phyloP scores from a whole-genome alignment of 2,113 vertebrate genomes.

The Caretta caretta region DNA sequence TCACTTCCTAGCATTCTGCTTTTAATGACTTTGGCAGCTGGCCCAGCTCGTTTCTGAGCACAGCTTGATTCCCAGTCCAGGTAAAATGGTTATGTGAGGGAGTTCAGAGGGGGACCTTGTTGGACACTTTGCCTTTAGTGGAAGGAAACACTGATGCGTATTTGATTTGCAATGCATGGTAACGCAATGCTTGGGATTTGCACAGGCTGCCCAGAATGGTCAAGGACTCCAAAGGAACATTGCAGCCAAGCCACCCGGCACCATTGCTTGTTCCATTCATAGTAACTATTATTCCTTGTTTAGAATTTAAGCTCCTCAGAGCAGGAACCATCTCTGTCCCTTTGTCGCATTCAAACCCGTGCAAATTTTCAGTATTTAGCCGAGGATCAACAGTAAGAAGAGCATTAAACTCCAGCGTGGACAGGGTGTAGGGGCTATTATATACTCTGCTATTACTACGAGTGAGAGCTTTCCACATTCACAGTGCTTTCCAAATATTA shows the following conservation, averaged over 20 bases:
- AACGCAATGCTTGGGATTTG: background rate
- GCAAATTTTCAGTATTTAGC: background rate
- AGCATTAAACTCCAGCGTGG: fast-evolving
- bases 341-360: background rate
- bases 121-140: background rate
- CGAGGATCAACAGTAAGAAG: background rate
- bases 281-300: background rate
- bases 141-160: too few species aligned
- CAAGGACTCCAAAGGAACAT: fast-evolving
- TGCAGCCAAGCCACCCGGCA: background rate
- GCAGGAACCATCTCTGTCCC: background rate
- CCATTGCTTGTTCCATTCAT: background rate
- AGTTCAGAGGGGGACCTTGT: background rate
- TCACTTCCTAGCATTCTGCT: background rate
- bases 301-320: fast-evolving
- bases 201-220: fast-evolving
- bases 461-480: background rate
- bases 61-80: background rate
- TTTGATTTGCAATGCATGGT: background rate
- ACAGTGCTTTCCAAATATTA: background rate
- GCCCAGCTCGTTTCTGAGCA: background rate
- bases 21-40: background rate
- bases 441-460: background rate
- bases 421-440: fast-evolving
- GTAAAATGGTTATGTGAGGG: background rate